Base-by-base conservation (phyloP, 2,888 invertebrate species). In the Dolichopus griseipennis region DNA sequence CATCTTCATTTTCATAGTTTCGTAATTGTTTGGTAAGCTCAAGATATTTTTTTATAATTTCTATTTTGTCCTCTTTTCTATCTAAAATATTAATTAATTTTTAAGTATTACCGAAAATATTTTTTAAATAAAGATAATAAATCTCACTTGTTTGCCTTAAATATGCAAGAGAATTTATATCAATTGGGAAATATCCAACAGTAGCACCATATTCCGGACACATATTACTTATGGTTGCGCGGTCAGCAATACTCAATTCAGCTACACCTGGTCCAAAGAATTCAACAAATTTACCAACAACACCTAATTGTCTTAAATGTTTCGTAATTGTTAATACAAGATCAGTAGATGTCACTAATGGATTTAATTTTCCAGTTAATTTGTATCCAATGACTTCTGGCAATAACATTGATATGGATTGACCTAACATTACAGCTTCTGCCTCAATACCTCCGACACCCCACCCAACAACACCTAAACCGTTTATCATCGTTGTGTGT, bases 401-500 rank as follows among this genome's bases (percentile, higher is more conserved):
- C 63, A 99, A 80, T 72, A 97, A 84, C 97, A 99, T 97, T 68
- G 94, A 93, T 76, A 99, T 97, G 0, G 97, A 90, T 79, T 98
- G 97, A 0, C 97, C 97, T 75, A 99, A 81, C 98, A 99, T 98
- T 63, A 97, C 98, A 4, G 98, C 97, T 79, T 99, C 98, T 0
- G 98, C 98, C 85, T 99, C 98, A 73, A 99, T 98, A 67, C 93
- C 92, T 87, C 66, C 9, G 63, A 68, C 20, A 71, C 96, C 97
- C 97, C 97, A 98, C 1, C 97, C 98, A 6, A 97, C 86, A 1
- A 98, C 92, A 0, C 98, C 97, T 5, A 97, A 86, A 0, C 97
- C 97, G 78, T 97, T 97, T 72, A 98, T 96, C 97, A 99, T 98
- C 18, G 98, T 98, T 2, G 98, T 99, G 77, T 99, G 98, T 0